These are phyloP conservation scores for Ligdia adustata DNA, from an alignment of 2,888 invertebrate genomes.

Conservation along the genomic window DNA sequence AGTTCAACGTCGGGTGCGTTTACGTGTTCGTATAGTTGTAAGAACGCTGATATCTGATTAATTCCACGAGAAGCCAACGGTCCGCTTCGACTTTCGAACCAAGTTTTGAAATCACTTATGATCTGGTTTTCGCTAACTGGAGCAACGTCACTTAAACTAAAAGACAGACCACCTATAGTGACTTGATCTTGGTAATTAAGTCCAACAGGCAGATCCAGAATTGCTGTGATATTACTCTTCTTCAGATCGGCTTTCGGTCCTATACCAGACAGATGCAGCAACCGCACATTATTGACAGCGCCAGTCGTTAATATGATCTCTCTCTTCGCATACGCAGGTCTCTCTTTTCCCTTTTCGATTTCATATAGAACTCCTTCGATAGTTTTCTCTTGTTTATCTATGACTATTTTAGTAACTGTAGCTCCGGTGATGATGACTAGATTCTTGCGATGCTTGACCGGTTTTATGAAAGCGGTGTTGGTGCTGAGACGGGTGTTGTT, in stretches of 20 bases:
- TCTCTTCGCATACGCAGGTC: conserved; percentile 68
- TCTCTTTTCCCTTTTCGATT: conserved; percentile 70
- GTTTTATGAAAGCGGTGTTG: conserved; percentile 71
- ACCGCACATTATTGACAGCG: conserved; percentile 74
- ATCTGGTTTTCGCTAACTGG: conserved; percentile 62
- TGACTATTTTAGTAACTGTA: conserved; percentile 68
- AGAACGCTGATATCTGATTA: conserved; percentile 73
- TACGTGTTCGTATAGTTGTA: conserved; percentile 72
- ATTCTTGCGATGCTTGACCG: conserved; percentile 70
- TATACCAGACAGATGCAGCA: conserved; percentile 73
- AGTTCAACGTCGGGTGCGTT: conserved; percentile 75
- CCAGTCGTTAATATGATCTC: conserved; percentile 72
- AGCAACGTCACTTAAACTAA: conserved; percentile 62
- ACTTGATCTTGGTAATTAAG: conserved; percentile 77
- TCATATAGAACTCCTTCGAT: conserved; percentile 73
- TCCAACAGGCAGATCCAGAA: conserved; percentile 71
- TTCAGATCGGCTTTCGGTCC: conserved; percentile 67
- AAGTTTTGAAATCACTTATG: conserved; percentile 72
- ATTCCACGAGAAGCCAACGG: conserved; percentile 74
- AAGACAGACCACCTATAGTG: conserved; percentile 72
- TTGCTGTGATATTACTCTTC: conserved; percentile 63
- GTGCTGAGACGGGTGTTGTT: conserved; percentile 77
- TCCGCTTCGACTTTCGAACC: conserved; percentile 72
- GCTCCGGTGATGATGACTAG: conserved; percentile 68
- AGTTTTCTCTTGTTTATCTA: conserved; percentile 67